A percentile compares a stretch with the other conserved stretches of the same genome.
These are phyloP conservation scores for Luperina testacea DNA, from an alignment of 2,888 invertebrate genomes.

Conservation along the genomic window DNA sequence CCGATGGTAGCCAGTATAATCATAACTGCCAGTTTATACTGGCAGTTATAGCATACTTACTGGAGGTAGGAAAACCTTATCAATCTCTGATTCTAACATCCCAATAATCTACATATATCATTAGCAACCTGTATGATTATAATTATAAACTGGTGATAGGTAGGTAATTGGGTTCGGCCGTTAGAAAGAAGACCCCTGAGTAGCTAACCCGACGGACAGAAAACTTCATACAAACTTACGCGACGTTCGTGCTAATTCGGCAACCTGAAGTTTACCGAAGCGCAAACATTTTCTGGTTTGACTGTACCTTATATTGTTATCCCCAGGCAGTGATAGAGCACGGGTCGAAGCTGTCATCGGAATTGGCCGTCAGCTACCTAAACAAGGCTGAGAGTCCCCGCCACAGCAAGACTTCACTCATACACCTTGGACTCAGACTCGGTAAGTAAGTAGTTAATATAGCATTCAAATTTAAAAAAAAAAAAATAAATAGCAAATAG, in stretches of 20 bases:
- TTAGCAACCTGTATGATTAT: too few species aligned
- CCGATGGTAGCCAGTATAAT: too few species aligned
- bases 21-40: background rate
- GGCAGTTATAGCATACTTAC: too few species aligned
- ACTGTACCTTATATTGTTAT: constrained; percentile 15
- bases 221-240: background rate
- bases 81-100: too few species aligned
- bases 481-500: too few species aligned
- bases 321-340: constrained; percentile 87
- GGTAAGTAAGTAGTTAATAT: constrained; percentile 76
- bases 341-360: constrained; percentile 82
- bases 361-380: constrained; percentile 80
- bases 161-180: too few species aligned
- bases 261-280: background rate
- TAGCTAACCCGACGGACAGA: background rate
- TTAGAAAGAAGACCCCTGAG: too few species aligned
- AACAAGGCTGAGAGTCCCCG: constrained; percentile 73
- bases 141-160: too few species aligned
- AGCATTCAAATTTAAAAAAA: background rate
- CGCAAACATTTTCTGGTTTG: background rate
- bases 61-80: too few species aligned
- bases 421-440: constrained; percentile 91
- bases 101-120: too few species aligned
- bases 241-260: background rate
- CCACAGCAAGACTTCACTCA: constrained; percentile 83